A percentile compares a stretch with the other conserved stretches of the same genome.
phyloP scores from a whole-genome alignment of 2,888 invertebrate species.

The Drosophila quinaria region DNA sequence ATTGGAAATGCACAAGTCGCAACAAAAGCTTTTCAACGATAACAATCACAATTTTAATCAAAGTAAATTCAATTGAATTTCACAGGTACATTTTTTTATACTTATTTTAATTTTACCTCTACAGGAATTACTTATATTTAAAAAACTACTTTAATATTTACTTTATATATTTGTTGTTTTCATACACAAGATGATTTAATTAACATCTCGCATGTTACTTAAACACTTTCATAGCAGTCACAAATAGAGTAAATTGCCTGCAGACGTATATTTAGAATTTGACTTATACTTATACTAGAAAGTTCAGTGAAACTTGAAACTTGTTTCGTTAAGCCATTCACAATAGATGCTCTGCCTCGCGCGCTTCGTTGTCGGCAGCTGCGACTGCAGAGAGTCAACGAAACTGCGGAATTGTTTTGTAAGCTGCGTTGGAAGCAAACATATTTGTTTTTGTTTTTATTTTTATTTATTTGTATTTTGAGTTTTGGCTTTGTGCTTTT shows the following conservation, averaged over 20 bases:
- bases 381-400: conserved; percentile 6
- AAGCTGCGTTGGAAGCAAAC: conserved; percentile 50
- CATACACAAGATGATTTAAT: no score
- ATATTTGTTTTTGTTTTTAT: conserved; percentile 29
- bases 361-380: conserved; percentile 1
- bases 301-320: not conserved
- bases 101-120: no score
- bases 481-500: conserved; percentile 16
- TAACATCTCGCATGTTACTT: no score
- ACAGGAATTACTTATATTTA: no score
- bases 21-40: conserved; percentile 2
- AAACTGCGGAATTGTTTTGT: conserved; percentile 27
- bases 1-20: conserved; percentile 1
- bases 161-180: no score
- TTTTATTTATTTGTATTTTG: conserved; percentile 29
- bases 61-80: not conserved
- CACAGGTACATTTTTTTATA: not conserved
- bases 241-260: not conserved
- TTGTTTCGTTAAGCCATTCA: not conserved
- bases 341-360: not conserved
- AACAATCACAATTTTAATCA: conserved; percentile 7
- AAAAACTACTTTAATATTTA: no score
- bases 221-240: not conserved
- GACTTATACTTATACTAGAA: not conserved
- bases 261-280: not conserved